Base-by-base conservation (phyloP, 2,888 invertebrate species). In the Cheilosia variabilis region DNA sequence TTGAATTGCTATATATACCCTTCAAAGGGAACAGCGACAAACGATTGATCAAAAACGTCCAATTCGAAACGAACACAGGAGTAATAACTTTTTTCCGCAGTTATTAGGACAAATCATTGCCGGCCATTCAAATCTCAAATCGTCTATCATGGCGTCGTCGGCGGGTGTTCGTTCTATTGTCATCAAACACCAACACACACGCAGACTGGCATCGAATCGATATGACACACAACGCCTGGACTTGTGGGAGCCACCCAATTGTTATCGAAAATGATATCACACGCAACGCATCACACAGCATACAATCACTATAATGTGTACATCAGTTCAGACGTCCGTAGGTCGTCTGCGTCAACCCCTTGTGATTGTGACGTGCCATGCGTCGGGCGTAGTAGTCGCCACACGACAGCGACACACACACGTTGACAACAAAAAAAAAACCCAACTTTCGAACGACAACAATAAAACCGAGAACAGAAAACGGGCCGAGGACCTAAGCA, bases 231-330 rank as follows among this genome's bases (percentile, higher is more conserved):
- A 66, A 73, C 60, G 80, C 84, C 43, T 76, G 84, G 80, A 80
- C 79, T 52, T 79, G 45, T 71, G 80, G 72, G 81, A 81, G 81
- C 72, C 81, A 86, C 86, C 81, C 81, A 76, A 76, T 81, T 76
- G 86, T 86, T 86, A 86, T 86, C 86, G 76, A 77, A 86, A 72
- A 77, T 81, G 77, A 86, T 86, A 81, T 86, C 86, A 81, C 81
- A 86, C 72, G 76, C 86, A 77, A 77, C 81, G 76, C 52, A 81
- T 66, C 65, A 84, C 78, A 78, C 41, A 69, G n/a, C 47, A 47
- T 41, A 71, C 66, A 76, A 50, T 65, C 71, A 43, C 52, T 63
- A 27, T 47, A 50, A 37, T 57, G 34, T 63, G 52, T 76, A 75
- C 57, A 78, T 62, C 60, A 57, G 57, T 80, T 62, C 31, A 43